Conservation (phyloP, 2,888 invertebrate species). For the Orchesella flavescens region DNA sequence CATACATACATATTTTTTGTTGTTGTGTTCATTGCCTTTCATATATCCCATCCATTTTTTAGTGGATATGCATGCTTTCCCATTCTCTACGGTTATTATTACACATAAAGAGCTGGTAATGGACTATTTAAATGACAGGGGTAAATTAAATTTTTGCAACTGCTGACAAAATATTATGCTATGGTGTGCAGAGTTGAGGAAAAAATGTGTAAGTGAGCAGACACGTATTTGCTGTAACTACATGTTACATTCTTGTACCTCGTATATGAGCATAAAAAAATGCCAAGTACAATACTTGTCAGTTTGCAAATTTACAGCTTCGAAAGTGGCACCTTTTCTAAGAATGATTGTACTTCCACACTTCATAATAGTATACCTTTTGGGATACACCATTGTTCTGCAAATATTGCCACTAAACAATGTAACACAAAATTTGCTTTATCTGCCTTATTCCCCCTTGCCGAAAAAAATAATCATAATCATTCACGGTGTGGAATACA, state of each 20-base stretch:
- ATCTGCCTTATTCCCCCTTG: background rate
- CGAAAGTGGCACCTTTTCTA: slow-evolving; percentile 50
- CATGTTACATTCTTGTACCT: background rate
- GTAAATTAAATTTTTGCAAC: slow-evolving; percentile 57
- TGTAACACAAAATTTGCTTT: background rate
- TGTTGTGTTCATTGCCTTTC: slow-evolving; percentile 14
- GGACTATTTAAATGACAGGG: slow-evolving; percentile 58
- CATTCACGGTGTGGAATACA: background rate
- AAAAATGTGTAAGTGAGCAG: slow-evolving; percentile 45
- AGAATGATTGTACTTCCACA: slow-evolving; percentile 43
- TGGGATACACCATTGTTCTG: background rate
- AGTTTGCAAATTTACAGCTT: slow-evolving; percentile 59
- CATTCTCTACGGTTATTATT: slow-evolving; percentile 58
- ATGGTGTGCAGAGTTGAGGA: background rate
- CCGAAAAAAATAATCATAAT: background rate
- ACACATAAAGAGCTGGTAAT: slow-evolving; percentile 54
- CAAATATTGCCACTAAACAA: background rate
- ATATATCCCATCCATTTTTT: slow-evolving; percentile 28
- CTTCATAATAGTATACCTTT: slow-evolving; percentile 14
- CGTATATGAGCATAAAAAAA: slow-evolving; percentile 12
- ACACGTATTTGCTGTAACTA: slow-evolving; percentile 19
- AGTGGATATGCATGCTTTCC: slow-evolving; percentile 50
- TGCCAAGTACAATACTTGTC: slow-evolving; percentile 37
- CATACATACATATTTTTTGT: slow-evolving; percentile 5
- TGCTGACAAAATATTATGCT: slow-evolving; percentile 60